A percentile compares a stretch with the other conserved stretches of the same genome.
Evolutionary conservation across 92 coral and sea anemone species (phyloP).

Genomic region (Palythoa grandis): DNA sequence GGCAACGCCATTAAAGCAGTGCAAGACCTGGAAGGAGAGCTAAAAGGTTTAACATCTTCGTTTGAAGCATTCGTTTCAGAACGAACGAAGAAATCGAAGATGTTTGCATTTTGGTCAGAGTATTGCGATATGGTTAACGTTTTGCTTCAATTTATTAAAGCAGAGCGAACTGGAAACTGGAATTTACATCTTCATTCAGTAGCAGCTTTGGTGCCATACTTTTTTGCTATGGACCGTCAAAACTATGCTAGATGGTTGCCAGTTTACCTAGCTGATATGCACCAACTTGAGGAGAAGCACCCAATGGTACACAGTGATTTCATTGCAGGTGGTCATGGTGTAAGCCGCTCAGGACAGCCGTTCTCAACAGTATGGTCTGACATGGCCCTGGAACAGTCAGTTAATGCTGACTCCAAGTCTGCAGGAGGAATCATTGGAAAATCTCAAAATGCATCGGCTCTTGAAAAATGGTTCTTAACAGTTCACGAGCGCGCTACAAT

Average conservation of each 20-base stretch:
- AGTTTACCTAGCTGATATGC: constrained; percentile 38
- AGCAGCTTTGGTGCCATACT: constrained; percentile 34
- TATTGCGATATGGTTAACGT: not conserved
- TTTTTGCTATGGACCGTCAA: constrained; percentile 48
- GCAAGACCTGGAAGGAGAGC: constrained; percentile 7
- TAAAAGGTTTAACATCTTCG: not conserved
- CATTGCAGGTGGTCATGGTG: constrained; percentile 38
- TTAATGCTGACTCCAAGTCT: constrained; percentile 34
- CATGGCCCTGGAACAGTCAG: constrained; percentile 47
- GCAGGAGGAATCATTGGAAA: constrained; percentile 3
- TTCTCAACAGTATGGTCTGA: constrained; percentile 28
- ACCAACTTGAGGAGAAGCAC: constrained; percentile 37
- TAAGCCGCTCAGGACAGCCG: not conserved
- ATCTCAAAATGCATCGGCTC: not conserved
- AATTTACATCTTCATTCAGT: not conserved
- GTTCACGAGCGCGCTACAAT: not conserved
- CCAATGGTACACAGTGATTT: constrained; percentile 37
- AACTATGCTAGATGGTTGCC: constrained; percentile 45
- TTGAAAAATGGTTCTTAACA: not conserved
- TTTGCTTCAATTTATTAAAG: not conserved
- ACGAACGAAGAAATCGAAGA: constrained; percentile 43
- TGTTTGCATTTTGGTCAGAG: constrained; percentile 58
- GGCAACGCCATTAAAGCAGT: not conserved
- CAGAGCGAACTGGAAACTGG: constrained; percentile 22
- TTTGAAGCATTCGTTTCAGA: not conserved